A percentile compares a stretch with the other conserved stretches of the same genome.
These are phyloP conservation scores for Poecilobothrus nobilitatus DNA, from an alignment of 2,888 invertebrate genomes.

Conservation along the genomic window DNA sequence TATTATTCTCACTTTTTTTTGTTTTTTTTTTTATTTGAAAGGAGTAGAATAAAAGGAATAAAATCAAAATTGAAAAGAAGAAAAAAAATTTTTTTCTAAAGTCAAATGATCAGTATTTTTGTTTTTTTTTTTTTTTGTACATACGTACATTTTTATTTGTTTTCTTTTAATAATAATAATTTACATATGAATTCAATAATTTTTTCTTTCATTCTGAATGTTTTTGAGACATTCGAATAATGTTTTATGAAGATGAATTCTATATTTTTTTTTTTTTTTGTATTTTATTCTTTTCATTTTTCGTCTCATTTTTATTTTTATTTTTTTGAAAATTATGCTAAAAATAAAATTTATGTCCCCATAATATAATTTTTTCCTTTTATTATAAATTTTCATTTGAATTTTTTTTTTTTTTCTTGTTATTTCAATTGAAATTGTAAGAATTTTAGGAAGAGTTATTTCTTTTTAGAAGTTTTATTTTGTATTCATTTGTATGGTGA, in stretches of 20 bases:
- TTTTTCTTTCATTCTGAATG: background rate
- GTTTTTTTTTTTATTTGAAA: background rate
- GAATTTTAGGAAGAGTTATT: background rate
- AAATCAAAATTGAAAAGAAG: background rate
- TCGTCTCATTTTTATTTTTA: too few relatives aligned
- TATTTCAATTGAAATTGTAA: background rate
- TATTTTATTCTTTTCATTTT: too few relatives aligned
- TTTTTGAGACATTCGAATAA: background rate
- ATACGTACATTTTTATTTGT: background rate
- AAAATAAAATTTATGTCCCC: slow-evolving; percentile 6
- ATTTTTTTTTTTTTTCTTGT: background rate
- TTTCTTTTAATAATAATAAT: slow-evolving; percentile 4
- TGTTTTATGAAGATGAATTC: background rate
- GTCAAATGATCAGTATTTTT: background rate
- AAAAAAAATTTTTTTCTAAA: background rate
- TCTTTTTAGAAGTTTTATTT: background rate
- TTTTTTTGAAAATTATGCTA: background rate
- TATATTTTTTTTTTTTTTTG: too few relatives aligned
- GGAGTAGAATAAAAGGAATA: background rate
- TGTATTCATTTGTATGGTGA: background rate
- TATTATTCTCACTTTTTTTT: too few relatives aligned
- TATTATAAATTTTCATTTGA: background rate
- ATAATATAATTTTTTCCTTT: background rate
- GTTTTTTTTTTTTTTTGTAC: background rate
- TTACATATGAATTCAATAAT: slow-evolving; percentile 3